Evolutionary conservation across 2,113 vertebrate species (phyloP).

Genomic region (Ochotona curzoniae): DNA sequence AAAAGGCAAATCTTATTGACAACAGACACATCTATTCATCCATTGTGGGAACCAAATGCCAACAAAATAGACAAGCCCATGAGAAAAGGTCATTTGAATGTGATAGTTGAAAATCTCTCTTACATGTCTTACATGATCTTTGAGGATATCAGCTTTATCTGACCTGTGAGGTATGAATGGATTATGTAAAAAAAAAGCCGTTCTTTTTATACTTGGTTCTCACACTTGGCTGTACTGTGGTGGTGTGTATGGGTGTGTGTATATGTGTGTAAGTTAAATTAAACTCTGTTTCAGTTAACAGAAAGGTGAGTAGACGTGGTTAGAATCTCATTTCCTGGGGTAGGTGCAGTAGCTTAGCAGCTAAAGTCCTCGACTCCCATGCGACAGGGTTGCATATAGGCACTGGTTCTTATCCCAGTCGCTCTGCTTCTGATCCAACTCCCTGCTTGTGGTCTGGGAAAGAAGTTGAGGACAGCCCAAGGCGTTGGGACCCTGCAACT

Average conservation of each 20-base stretch:
- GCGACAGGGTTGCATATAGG: too few species aligned
- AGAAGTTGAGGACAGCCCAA: too few species aligned
- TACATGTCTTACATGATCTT: accelerated
- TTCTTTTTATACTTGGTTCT: neutral
- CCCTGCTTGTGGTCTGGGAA: too few species aligned
- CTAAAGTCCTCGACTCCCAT: too few species aligned
- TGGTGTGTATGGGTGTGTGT: neutral
- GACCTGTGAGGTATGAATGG: neutral
- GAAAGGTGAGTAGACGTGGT: neutral
- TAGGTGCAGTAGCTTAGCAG: too few species aligned
- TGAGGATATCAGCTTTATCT: neutral
- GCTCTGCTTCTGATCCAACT: too few species aligned
- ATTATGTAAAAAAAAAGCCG: neutral
- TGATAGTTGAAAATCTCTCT: neutral
- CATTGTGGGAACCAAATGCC: constrained; percentile 69
- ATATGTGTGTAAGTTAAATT: neutral
- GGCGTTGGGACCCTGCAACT: too few species aligned
- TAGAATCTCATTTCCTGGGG: neutral
- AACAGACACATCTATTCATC: constrained; percentile 74
- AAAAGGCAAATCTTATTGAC: constrained; percentile 69
- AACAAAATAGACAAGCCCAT: constrained; percentile 65
- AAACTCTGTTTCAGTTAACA: neutral
- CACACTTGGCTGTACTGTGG: neutral
- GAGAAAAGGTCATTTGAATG: neutral
- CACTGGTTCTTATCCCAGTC: too few species aligned